These are phyloP conservation scores for Chanos chanos DNA, from an alignment of 2,797 vertebrate genomes.

Conservation along the genomic window DNA sequence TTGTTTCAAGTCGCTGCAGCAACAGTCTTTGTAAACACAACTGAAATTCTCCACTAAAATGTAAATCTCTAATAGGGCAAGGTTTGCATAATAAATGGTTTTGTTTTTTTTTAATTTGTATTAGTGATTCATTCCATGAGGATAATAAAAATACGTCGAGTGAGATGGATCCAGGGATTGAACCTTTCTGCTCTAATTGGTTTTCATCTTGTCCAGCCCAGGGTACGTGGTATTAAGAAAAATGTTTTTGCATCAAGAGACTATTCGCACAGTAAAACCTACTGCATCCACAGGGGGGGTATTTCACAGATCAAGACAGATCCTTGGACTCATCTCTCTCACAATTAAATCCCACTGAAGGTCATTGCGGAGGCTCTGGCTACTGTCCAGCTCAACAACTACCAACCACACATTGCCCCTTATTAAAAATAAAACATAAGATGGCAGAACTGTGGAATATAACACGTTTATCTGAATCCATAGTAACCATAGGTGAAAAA, in stretches of 20 bases:
- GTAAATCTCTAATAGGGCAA: no score
- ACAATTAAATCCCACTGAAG: slow-evolving; percentile 12
- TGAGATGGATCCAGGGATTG: slow-evolving; percentile 17
- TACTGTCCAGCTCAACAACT: neutral
- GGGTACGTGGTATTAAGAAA: slow-evolving; percentile 17
- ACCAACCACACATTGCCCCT: slow-evolving; percentile 4
- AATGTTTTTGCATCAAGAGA: slow-evolving; percentile 9
- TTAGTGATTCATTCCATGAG: slow-evolving; percentile 58
- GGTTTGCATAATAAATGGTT: no score
- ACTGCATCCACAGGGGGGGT: slow-evolving; percentile 8
- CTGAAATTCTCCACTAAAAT: no score
- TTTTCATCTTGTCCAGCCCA: slow-evolving; percentile 37
- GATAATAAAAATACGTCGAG: slow-evolving; percentile 34
- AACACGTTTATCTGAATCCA: no score
- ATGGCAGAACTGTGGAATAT: no score
- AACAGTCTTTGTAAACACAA: no score
- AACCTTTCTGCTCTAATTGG: slow-evolving; percentile 37
- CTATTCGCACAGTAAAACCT: slow-evolving; percentile 8
- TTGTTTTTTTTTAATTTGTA: no score
- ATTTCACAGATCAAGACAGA: slow-evolving; percentile 3
- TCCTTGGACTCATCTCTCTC: slow-evolving; percentile 10
- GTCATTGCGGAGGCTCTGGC: slow-evolving; percentile 5
- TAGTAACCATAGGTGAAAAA: no score
- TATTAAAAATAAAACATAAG: slow-evolving; percentile 4
- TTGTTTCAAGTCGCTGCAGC: no score